Evolutionary conservation across 2,797 vertebrate genomes (phyloP).

Genomic region (Atherinosoma microstoma): DNA sequence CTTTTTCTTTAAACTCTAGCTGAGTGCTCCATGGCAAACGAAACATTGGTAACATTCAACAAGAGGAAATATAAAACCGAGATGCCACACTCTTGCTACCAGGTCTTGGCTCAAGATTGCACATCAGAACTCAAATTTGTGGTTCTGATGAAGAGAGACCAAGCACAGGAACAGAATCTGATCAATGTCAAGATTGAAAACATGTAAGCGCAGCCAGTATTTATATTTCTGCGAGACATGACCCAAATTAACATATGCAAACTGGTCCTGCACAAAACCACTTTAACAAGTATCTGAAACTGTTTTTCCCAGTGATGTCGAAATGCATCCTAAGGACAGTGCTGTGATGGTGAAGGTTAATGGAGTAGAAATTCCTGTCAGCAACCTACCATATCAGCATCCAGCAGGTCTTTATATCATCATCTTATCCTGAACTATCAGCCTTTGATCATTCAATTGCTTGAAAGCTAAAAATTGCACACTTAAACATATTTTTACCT

Average conservation of each 20-base stretch:
- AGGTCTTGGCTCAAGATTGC: slow-evolving; percentile 87
- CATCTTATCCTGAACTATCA: neutral
- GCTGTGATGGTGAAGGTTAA: slow-evolving; percentile 78
- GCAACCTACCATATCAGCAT: slow-evolving; percentile 75
- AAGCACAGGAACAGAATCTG: slow-evolving; percentile 62
- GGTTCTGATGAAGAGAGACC: slow-evolving; percentile 82
- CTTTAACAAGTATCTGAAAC: slow-evolving; percentile 5
- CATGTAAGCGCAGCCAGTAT: slow-evolving; percentile 76
- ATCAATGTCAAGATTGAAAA: slow-evolving; percentile 80
- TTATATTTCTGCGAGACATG: neutral
- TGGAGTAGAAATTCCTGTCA: slow-evolving; percentile 65
- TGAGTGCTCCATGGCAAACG: slow-evolving; percentile 59
- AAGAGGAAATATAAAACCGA: slow-evolving; percentile 71
- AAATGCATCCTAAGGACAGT: slow-evolving; percentile 72
- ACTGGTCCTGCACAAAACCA: neutral
- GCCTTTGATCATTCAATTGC: neutral
- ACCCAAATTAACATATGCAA: neutral
- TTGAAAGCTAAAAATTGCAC: neutral
- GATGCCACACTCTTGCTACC: slow-evolving; percentile 83
- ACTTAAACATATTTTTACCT: neutral
- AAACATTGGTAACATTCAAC: slow-evolving; percentile 72
- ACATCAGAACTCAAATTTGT: slow-evolving; percentile 85
- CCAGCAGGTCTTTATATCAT: slow-evolving; percentile 55
- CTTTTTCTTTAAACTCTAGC: slow-evolving; percentile 43
- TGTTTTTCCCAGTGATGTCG: slow-evolving; percentile 79